A percentile compares a stretch with the other conserved stretches of the same genome.
phyloP scores from a whole-genome alignment of 2,113 vertebrate genomes.

The Carassius gibelio region DNA sequence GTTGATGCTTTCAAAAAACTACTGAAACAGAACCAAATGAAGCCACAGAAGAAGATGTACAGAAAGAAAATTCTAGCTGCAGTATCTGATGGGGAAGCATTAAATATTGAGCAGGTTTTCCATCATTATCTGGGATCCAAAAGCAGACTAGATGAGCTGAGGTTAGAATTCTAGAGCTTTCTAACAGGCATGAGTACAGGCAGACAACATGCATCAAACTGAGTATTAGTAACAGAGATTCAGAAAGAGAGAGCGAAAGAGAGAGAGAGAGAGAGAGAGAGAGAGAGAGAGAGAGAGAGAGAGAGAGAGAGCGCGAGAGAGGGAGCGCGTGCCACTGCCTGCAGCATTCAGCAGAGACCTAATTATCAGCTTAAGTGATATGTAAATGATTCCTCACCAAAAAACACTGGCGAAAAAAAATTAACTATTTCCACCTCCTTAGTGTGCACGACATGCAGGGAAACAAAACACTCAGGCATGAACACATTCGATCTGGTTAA shows the following conservation, averaged over 20 bases:
- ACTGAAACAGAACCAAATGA: not conserved
- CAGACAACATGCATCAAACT: not conserved
- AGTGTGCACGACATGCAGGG: constrained; percentile 20
- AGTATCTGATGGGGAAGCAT: not conserved
- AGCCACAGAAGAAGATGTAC: not conserved
- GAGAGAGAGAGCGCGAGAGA: not conserved
- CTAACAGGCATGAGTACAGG: constrained; percentile 16
- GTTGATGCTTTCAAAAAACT: not conserved
- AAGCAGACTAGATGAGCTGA: constrained; percentile 8
- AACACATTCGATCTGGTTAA: not conserved
- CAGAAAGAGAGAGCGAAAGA: not conserved
- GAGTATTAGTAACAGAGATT: not conserved
- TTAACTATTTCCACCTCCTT: not conserved
- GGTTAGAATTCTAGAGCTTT: not conserved
- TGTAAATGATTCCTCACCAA: constrained; percentile 42
- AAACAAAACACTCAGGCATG: constrained; percentile 34
- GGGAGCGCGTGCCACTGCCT: not conserved
- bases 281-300: not conserved
- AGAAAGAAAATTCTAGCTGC: constrained; percentile 3
- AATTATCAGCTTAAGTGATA: constrained; percentile 40
- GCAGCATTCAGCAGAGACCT: constrained; percentile 32
- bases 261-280: not conserved
- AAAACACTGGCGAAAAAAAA: not conserved
- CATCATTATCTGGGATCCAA: constrained; percentile 21
- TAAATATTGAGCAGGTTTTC: constrained; percentile 44